Evolutionary conservation across 2,888 invertebrate species (phyloP).

Genomic region (Drosophila neonasuta): DNA sequence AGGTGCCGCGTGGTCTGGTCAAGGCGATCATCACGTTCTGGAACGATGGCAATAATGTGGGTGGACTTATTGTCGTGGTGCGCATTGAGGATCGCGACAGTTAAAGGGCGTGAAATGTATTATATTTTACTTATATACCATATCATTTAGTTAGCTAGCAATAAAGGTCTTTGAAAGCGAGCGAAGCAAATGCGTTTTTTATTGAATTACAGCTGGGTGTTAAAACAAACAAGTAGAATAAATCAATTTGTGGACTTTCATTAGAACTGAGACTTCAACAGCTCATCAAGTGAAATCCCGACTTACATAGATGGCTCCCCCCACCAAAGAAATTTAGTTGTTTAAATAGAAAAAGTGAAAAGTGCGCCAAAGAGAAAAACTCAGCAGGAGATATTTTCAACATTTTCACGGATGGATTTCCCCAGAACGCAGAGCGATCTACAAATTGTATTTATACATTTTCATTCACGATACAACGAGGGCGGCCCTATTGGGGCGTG

Average conservation of each 20-base stretch:
- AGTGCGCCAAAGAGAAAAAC: conserved; percentile 56
- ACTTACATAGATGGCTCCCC: conserved; percentile 22
- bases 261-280: conserved; percentile 59
- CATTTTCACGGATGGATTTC: conserved; percentile 76
- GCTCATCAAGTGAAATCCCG: conserved; percentile 39
- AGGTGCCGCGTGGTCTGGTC: conserved; percentile 72
- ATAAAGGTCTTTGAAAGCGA: conserved; percentile 58
- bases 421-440: conserved; percentile 59
- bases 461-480: conserved; percentile 70
- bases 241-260: conserved; percentile 56
- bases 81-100: conserved; percentile 66
- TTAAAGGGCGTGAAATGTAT: not conserved
- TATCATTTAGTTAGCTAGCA: conserved; percentile 17
- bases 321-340: conserved; percentile 12
- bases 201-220: conserved; percentile 12
- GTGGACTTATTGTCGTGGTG: conserved; percentile 61
- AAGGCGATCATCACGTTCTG: conserved; percentile 71
- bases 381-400: conserved; percentile 73
- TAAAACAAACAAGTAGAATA: conserved; percentile 42
- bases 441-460: conserved; percentile 70
- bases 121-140: not conserved
- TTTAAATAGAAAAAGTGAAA: conserved; percentile 33
- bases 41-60: conserved; percentile 60
- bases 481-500: conserved; percentile 46
- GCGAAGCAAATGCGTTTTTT: not conserved